These are phyloP conservation scores for Hippopotamus amphibius DNA, from an alignment of 2,113 vertebrate species.

Conservation along the genomic window DNA sequence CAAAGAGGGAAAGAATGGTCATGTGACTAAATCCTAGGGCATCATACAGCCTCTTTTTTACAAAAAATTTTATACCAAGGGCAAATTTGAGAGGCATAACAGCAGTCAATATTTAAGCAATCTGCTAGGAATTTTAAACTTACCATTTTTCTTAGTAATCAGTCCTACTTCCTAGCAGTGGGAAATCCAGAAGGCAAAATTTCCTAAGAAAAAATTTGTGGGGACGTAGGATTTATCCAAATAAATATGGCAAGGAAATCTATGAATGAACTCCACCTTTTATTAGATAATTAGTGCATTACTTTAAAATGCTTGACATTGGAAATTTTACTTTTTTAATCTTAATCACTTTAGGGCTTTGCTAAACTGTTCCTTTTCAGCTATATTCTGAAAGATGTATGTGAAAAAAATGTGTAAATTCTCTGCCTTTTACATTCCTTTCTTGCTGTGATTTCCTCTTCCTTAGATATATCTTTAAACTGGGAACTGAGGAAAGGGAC, in stretches of 20 bases:
- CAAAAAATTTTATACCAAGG: not conserved
- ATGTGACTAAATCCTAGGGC: not conserved
- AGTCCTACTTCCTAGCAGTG: not conserved
- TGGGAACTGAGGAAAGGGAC: not conserved
- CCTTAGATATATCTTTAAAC: not conserved
- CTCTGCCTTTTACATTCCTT: not conserved
- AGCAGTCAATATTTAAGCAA: not conserved
- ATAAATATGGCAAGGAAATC: not conserved
- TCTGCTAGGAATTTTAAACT: not conserved
- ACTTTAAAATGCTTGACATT: not conserved
- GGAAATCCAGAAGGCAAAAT: conserved; percentile 20
- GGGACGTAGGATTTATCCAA: not conserved
- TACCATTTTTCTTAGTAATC: not conserved
- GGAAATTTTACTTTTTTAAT: not conserved
- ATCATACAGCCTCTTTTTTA: not conserved
- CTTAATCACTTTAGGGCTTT: not conserved
- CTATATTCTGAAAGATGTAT: not conserved
- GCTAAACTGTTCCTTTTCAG: not conserved
- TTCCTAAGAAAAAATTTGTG: not conserved
- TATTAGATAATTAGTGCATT: not conserved
- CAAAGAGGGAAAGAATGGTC: not conserved
- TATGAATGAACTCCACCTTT: not conserved
- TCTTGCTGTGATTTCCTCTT: not conserved
- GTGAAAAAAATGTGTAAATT: not conserved
- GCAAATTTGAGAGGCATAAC: not conserved